Evolutionary conservation across 2,113 vertebrate species (phyloP), one percentile per base, ranked within the genome.

Genomic region (Brachirus orientalis): DNA sequence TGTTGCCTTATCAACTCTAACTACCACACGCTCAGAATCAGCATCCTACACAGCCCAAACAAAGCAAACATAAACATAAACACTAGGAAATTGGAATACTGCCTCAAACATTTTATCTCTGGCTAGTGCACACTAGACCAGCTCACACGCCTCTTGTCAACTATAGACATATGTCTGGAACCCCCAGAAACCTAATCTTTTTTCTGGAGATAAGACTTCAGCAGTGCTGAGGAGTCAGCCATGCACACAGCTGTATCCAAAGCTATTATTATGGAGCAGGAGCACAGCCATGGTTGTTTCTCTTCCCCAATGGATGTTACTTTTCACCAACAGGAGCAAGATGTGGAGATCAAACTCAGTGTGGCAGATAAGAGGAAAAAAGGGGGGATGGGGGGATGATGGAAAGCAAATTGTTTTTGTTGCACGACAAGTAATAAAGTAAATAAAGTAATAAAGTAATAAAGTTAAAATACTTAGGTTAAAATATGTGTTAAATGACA

Each of bases 211-310:
- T 90, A 88, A 90, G 84, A 78, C 77, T 63, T 65, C 56, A 52
- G 71, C 80, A 80, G 70, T 81, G 83, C 70, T 44, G 78, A 70
- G 75, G 82, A 86, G 82, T 82, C 83, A 85, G 77, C 77, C 84
- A 53, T 85, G 85, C 80, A 77, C 82, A 79, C 69, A 84, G 75
- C 82, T 80, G 85, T 85, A 83, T 88, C 87, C 82, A 75, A 87
- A 82, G 73, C 81, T 83, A 87, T 90, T 90, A 87, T 81, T 75
- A 69, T 52, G 50, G 50, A 84, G 85, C 68, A 76, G 63, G 22
- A 74, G 37, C 36, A n/a, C 33, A 17, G 28, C 48, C 13, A 3
- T 1, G 22, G 50, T 6, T 53, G 50, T 35, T 53, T 33, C 28
- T 35, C 17, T 11, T 1, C 50, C 18, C 67, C 64, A 52, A 38